Base-by-base conservation (phyloP, 2,797 vertebrate genomes). In the Danio albolineatus region DNA sequence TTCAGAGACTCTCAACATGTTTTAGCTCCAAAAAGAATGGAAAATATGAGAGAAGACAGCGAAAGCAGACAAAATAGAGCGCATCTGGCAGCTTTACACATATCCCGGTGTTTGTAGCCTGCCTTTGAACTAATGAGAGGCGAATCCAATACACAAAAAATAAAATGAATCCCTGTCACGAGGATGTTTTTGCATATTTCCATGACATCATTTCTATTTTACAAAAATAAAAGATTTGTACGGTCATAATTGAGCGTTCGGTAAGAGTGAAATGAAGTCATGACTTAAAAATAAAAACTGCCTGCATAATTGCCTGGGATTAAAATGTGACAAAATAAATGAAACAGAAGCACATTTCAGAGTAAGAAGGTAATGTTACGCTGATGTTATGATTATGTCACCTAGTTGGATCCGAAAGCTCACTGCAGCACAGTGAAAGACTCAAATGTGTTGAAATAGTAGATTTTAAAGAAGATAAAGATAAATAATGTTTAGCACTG, bases 1-100 rank as follows among this genome's bases (percentile, higher is more conserved):
- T 66, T 59, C 81, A 4, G 59, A 71, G 59, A 71, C 56, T 54
- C 67, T 72, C 65, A n/a, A 57, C 57, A 51, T 74, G 54, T 83
- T 74, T 73, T 28, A 48, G 14, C 41, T 66, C 76, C 64, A 73
- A 54, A 77, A 66, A 59, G 77, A 62, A 62, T 44, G 67, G 57
- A 79, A 79, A 62, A 44, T 79, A 72, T 64, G 19, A 79, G 19
- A 44, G 5, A 21, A 51, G 66, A 53, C 46, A 43, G 36, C 10
- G 21, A 60, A 72, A 54, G 13, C 8, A 2, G 13, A 62, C 44
- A 62, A 62, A 72, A 53, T 61, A 53, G 65, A 66, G 28, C 14
- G 43, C 38, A 62, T 79, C 36, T 71, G 66, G 56, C 57, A 51
- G 21, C 12, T 57, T 19, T 48, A 62, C n/a, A 44, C 9, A 10